These are phyloP conservation scores for Harpagus bidentatus DNA, from an alignment of 2,113 vertebrate species.

Conservation along the genomic window DNA sequence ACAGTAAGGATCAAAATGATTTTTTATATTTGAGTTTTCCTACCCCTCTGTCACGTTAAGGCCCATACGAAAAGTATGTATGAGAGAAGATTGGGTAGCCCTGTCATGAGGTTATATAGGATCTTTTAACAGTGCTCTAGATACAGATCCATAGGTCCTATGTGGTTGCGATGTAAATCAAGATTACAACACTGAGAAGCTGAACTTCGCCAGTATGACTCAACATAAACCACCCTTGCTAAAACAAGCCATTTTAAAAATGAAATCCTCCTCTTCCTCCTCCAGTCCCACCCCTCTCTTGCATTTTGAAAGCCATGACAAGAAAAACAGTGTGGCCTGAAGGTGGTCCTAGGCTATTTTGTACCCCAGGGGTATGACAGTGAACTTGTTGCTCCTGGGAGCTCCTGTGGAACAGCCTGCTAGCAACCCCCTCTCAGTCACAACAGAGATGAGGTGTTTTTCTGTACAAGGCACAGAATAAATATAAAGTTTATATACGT, in stretches of 20 bases:
- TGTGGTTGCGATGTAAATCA: background rate
- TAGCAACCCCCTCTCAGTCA: rapidly evolving
- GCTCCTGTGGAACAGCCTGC: background rate
- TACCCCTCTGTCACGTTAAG: background rate
- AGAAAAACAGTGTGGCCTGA: background rate
- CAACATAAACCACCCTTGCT: background rate
- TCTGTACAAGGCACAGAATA: background rate
- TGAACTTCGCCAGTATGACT: background rate
- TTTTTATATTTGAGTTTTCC: background rate
- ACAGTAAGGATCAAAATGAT: background rate
- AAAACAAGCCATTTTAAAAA: background rate
- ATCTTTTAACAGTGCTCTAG: background rate
- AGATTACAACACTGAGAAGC: background rate
- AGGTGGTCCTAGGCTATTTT: background rate
- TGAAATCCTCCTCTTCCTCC: background rate
- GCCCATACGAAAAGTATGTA: background rate
- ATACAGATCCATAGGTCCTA: background rate
- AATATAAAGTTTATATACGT: background rate
- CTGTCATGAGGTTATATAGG: background rate
- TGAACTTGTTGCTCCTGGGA: background rate
- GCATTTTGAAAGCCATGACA: background rate
- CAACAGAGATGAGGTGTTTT: background rate
- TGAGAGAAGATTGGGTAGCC: background rate
- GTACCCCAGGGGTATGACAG: background rate
- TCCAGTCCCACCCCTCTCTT: background rate